Percentiles rank a stretch among this genome's conserved stretches.
These are phyloP conservation scores for Pyrocephalus nanus DNA, from an alignment of 2,797 vertebrate species.

Conservation along the genomic window DNA sequence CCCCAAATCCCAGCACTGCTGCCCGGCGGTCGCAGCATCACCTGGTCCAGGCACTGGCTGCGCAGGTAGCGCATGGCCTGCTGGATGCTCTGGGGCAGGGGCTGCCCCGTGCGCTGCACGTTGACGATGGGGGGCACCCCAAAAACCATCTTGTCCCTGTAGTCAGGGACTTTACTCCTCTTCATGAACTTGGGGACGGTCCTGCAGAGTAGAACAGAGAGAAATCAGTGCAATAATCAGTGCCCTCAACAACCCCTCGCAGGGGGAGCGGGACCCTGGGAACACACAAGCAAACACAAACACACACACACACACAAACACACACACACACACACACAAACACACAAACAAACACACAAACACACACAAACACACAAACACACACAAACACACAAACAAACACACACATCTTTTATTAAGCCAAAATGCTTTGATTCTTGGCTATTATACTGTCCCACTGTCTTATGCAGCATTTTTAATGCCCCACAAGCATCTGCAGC, in stretches of 20 bases:
- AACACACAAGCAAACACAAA: not conserved
- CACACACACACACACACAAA: rapidly evolving
- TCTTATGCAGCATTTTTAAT: not conserved
- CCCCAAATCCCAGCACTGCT: not conserved
- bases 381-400: no score
- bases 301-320: not conserved
- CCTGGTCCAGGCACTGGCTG: slow-evolving; percentile 86
- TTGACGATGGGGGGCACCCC: slow-evolving; percentile 83
- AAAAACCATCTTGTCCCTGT: slow-evolving; percentile 83
- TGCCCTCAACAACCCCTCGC: not conserved
- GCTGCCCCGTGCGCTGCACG: slow-evolving; percentile 84
- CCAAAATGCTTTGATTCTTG: not conserved
- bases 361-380: no score
- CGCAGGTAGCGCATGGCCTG: slow-evolving; percentile 88
- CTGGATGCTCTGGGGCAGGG: slow-evolving; percentile 87
- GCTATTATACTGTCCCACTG: not conserved
- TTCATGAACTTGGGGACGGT: slow-evolving; percentile 89
- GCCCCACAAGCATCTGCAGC: not conserved
- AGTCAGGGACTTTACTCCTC: slow-evolving; percentile 83
- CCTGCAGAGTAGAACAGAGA: slow-evolving; percentile 67
- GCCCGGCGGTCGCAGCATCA: not conserved
- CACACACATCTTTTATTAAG: not conserved
- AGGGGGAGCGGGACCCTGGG: not conserved
- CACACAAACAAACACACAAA: no score
- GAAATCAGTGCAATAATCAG: rapidly evolving